Evolutionary conservation across 2,113 vertebrate species (phyloP).

Genomic region (Larimichthys polyactis): DNA sequence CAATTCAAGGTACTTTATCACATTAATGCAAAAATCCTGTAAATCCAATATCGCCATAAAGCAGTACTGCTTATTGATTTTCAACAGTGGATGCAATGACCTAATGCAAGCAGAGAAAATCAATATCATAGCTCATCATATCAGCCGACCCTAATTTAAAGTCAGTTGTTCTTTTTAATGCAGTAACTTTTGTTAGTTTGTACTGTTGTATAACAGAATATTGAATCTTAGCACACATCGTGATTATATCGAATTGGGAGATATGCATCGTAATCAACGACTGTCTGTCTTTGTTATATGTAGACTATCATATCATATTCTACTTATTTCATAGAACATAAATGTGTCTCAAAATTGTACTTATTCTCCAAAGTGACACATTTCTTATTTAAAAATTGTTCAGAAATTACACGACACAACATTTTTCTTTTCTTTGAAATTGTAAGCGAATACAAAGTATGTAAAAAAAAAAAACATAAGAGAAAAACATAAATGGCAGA

Average conservation of each 20-base stretch:
- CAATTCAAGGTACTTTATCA: conserved; percentile 23
- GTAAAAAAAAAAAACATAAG: background rate
- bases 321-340: too few species aligned
- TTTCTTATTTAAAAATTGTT: too few species aligned
- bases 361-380: background rate
- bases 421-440: too few species aligned
- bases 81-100: background rate
- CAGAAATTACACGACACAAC: too few species aligned
- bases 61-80: conserved; percentile 32
- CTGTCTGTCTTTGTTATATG: too few species aligned
- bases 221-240: too few species aligned
- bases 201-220: too few species aligned
- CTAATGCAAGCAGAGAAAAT: conserved; percentile 15
- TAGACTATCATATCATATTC: too few species aligned
- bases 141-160: background rate
- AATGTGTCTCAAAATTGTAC: background rate
- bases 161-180: background rate
- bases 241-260: too few species aligned
- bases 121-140: background rate
- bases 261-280: too few species aligned
- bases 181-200: conserved; percentile 15
- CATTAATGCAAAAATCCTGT: conserved; percentile 32
- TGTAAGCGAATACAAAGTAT: background rate
- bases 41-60: background rate
- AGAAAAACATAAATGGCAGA: too few species aligned